Evolutionary conservation across 92 coral and sea anemone species (phyloP).

Genomic region (Paragorgia papillata): DNA sequence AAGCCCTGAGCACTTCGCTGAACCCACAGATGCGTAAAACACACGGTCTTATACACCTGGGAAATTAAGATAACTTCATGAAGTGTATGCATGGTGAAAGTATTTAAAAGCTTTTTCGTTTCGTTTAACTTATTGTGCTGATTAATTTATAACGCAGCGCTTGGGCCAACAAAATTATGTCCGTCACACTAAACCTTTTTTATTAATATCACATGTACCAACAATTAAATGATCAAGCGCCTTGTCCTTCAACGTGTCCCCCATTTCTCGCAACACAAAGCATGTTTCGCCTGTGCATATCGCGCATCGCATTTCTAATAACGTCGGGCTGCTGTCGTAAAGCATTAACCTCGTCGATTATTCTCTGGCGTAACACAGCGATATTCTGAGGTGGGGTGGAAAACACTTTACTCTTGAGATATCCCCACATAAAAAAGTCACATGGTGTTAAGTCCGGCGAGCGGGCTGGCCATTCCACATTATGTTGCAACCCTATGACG

Average conservation of each 20-base stretch:
- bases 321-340: conserved; percentile 22
- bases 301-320: not conserved
- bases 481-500: conserved; percentile 5
- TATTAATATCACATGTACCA: not conserved
- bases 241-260: conserved; percentile 22
- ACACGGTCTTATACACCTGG: no score
- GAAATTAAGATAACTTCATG: no score
- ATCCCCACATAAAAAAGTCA: conserved; percentile 30
- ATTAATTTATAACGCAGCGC: no score
- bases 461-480: conserved; percentile 27
- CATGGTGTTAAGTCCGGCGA: conserved; percentile 36
- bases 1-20: no score
- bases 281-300: conserved; percentile 9
- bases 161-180: no score
- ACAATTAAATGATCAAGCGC: not conserved
- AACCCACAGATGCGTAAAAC: no score
- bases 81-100: no score
- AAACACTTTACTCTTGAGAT: conserved; percentile 28
- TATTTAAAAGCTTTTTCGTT: no score
- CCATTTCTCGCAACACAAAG: conserved; percentile 18
- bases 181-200: not conserved
- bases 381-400: conserved; percentile 27
- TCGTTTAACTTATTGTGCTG: no score
- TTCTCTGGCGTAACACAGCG: conserved; percentile 16
- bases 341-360: conserved; percentile 18